These are phyloP conservation scores for Sanderia malayensis DNA, from an alignment of 30 jellyfish, hydroid and myxozoan genomes.

Conservation along the genomic window DNA sequence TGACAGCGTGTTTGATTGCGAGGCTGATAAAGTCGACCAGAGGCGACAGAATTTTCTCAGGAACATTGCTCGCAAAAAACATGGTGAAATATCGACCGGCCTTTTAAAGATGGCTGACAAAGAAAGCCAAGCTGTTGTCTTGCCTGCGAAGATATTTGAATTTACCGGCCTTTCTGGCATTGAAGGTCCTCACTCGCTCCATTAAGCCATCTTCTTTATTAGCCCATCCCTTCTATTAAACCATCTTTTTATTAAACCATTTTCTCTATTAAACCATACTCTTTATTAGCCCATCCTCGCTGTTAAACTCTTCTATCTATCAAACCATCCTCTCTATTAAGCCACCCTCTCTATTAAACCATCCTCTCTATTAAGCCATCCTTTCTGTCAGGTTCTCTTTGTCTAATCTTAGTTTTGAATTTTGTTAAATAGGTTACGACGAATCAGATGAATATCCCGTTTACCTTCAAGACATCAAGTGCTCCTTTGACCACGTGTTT, in stretches of 20 bases:
- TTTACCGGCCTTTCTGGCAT: conserved; percentile 64
- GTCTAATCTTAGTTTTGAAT: too few relatives aligned
- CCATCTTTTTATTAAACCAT: too few relatives aligned
- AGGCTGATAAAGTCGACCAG: conserved; percentile 35
- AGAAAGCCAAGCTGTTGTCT: conserved; percentile 37
- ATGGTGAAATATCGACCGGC: conserved; percentile 15
- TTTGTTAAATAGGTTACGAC: conserved; percentile 54
- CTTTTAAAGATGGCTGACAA: conserved; percentile 56
- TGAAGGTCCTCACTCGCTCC: too few relatives aligned
- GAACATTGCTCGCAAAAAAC: conserved; percentile 25
- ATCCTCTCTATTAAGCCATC: too few relatives aligned
- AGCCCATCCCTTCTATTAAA: too few relatives aligned
- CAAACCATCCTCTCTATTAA: too few relatives aligned
- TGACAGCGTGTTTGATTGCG: conserved; percentile 49
- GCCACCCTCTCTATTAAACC: too few relatives aligned
- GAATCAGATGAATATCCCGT: conserved; percentile 79
- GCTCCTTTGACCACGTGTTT: conserved; percentile 59
- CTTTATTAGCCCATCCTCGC: too few relatives aligned
- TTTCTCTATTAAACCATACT: too few relatives aligned
- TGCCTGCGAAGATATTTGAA: conserved; percentile 55
- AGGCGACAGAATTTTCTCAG: conserved; percentile 37
- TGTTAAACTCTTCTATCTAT: too few relatives aligned
- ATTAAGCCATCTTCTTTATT: too few relatives aligned
- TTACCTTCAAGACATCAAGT: conserved; percentile 56
- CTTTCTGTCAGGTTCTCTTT: too few relatives aligned